These are phyloP conservation scores for Drosophila mojavensis DNA, from an alignment of 1,140 invertebrate species.

Conservation along the genomic window DNA sequence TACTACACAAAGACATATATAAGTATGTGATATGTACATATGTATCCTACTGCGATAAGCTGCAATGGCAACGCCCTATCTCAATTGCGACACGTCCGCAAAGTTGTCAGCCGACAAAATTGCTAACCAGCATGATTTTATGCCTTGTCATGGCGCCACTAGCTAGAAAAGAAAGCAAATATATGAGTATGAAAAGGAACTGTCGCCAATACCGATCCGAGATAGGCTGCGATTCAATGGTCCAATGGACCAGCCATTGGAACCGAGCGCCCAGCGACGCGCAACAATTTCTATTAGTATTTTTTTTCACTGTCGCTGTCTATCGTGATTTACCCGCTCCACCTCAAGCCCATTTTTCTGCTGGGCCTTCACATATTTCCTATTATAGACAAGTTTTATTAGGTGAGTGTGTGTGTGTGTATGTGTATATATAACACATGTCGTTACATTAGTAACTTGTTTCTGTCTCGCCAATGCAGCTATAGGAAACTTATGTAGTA, in stretches of 20 bases:
- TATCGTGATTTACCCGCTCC: slow-evolving; percentile 11
- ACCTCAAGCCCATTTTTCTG: background rate
- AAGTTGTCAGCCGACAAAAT: slow-evolving; percentile 37
- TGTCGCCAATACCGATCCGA: slow-evolving; percentile 49
- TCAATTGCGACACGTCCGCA: slow-evolving; percentile 23
- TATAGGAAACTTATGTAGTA: slow-evolving; percentile 46
- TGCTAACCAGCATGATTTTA: slow-evolving; percentile 40
- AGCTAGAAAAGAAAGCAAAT: slow-evolving; percentile 11
- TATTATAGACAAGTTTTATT: slow-evolving; percentile 48
- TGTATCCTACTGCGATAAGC: slow-evolving; percentile 11
- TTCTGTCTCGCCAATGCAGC: slow-evolving; percentile 50
- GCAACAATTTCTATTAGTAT: slow-evolving; percentile 74
- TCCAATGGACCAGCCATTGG: slow-evolving; percentile 35
- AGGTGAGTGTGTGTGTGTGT: slow-evolving; percentile 10
- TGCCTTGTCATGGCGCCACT: slow-evolving; percentile 39
- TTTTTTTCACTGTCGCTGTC: slow-evolving; percentile 57
- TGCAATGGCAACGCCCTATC: slow-evolving; percentile 44
- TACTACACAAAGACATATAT: background rate
- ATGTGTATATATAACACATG: slow-evolving; percentile 33
- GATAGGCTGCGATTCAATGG: slow-evolving; percentile 52
- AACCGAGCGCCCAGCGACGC: slow-evolving; percentile 33
- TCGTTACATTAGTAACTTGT: slow-evolving; percentile 64
- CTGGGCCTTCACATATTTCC: slow-evolving; percentile 12
- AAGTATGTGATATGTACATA: background rate
- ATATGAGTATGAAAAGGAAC: slow-evolving; percentile 14